Evolutionary conservation across 1,140 invertebrate species (phyloP).

Genomic region (Heterodera schachtii): DNA sequence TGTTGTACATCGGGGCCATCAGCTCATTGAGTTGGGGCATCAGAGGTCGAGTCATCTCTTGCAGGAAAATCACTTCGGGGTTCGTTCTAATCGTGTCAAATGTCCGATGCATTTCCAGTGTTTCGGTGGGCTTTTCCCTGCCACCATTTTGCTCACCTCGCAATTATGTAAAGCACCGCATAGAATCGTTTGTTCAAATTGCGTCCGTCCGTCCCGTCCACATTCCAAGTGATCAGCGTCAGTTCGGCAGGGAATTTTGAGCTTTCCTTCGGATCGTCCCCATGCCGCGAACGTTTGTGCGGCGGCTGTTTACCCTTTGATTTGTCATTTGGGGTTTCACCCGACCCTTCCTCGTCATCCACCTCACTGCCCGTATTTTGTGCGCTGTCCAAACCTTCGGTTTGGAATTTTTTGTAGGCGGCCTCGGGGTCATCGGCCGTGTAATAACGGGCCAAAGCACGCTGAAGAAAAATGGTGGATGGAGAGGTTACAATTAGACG

Average conservation of each 20-base stretch:
- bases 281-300: background rate
- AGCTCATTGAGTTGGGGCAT: conserved; percentile 62
- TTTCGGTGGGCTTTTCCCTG: conserved; percentile 3
- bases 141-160: conserved; percentile 65
- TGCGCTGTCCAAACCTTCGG: background rate
- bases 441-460: conserved; percentile 4
- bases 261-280: background rate
- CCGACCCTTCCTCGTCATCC: conserved; percentile 20
- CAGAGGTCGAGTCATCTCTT: conserved; percentile 71
- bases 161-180: conserved; percentile 69
- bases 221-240: conserved; percentile 71
- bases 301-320: conserved; percentile 7
- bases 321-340: conserved; percentile 4
- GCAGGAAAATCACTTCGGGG: conserved; percentile 73
- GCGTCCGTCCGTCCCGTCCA: conserved; percentile 72
- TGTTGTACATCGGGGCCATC: conserved; percentile 46
- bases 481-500: conserved; percentile 3
- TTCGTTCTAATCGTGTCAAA: conserved; percentile 67
- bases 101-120: background rate
- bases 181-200: conserved; percentile 70
- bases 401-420: background rate
- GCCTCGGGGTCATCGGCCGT: background rate
- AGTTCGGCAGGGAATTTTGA: conserved; percentile 40
- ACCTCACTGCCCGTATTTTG: conserved; percentile 2
- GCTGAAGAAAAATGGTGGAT: conserved; percentile 1